Percentiles rank a stretch among this genome's conserved stretches.
Evolutionary conservation across 2,113 vertebrate species (phyloP).

Genomic region (Otolemur garnettii): DNA sequence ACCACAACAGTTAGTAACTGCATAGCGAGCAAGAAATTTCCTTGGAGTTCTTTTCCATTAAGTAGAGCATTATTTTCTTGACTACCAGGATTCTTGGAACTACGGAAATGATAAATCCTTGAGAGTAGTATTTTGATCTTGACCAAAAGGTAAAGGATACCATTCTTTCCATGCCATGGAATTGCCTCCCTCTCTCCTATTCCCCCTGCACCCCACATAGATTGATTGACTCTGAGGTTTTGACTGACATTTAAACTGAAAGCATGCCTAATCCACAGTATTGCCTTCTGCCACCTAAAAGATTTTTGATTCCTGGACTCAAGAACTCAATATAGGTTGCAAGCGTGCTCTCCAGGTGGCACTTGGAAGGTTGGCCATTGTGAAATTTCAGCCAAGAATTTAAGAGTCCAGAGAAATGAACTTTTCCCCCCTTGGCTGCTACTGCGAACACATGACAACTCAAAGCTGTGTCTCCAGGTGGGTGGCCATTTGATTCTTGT

Average conservation of each 20-base stretch:
- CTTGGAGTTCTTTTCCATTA: background rate
- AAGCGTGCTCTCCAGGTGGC: background rate
- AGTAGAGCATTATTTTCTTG: background rate
- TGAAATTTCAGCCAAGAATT: conserved; percentile 17
- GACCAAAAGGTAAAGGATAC: background rate
- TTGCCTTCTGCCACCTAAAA: background rate
- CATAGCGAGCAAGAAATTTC: background rate
- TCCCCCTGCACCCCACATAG: background rate
- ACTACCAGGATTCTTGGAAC: background rate
- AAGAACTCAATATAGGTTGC: background rate
- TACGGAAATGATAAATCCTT: background rate
- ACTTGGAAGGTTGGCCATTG: background rate
- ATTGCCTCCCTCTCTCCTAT: background rate
- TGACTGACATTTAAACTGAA: conserved; percentile 28
- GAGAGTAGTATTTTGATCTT: background rate
- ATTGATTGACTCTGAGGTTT: background rate
- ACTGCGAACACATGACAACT: background rate
- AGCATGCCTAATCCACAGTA: background rate
- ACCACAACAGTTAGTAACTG: no score
- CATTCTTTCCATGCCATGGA: background rate
- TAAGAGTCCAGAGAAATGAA: background rate
- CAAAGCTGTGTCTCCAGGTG: conserved; percentile 46
- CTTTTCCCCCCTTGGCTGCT: background rate
- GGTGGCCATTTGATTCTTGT: conserved; percentile 13
- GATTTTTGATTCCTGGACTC: background rate